A percentile compares a stretch with the other conserved stretches of the same genome.
phyloP scores from a whole-genome alignment of 1,140 invertebrate genomes.

The Aphidius ervi region DNA sequence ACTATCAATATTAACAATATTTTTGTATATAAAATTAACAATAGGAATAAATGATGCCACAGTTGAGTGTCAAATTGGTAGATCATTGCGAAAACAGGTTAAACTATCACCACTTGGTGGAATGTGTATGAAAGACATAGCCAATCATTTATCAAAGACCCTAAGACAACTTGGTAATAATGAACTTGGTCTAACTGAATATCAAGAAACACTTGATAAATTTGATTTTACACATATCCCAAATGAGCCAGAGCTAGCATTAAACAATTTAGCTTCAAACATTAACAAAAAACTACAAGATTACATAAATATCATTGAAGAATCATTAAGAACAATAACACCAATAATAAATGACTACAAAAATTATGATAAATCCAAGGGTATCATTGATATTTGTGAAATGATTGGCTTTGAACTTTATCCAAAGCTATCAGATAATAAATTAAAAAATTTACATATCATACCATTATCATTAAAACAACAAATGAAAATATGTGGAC shows the following conservation, averaged over 20 bases:
- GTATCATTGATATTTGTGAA: no score
- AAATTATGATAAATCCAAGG: no score
- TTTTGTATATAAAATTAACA: no score
- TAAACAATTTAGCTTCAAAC: constrained; percentile 38
- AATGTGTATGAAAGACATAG: constrained; percentile 45
- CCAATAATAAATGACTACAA: constrained; percentile 3
- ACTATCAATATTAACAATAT: no score
- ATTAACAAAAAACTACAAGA: constrained; percentile 39
- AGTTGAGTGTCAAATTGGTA: constrained; percentile 39
- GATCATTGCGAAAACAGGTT: constrained; percentile 43
- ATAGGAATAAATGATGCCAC: constrained; percentile 24
- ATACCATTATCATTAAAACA: constrained; percentile 35
- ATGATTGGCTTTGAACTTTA: no score
- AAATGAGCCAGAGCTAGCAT: constrained; percentile 28
- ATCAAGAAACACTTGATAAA: constrained; percentile 43
- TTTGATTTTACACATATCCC: constrained; percentile 39
- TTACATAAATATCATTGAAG: constrained; percentile 35
- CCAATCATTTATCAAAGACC: constrained; percentile 38
- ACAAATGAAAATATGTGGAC: constrained; percentile 46
- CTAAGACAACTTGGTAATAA: constrained; percentile 39
- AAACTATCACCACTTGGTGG: constrained; percentile 42
- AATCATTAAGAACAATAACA: constrained; percentile 37
- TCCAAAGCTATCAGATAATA: no score
- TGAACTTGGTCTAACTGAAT: constrained; percentile 44
- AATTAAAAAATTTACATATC: constrained; percentile 47